These are phyloP conservation scores for Astropecten irregularis DNA, from an alignment of 53 echinoderm and acorn worm genomes.

Conservation along the genomic window DNA sequence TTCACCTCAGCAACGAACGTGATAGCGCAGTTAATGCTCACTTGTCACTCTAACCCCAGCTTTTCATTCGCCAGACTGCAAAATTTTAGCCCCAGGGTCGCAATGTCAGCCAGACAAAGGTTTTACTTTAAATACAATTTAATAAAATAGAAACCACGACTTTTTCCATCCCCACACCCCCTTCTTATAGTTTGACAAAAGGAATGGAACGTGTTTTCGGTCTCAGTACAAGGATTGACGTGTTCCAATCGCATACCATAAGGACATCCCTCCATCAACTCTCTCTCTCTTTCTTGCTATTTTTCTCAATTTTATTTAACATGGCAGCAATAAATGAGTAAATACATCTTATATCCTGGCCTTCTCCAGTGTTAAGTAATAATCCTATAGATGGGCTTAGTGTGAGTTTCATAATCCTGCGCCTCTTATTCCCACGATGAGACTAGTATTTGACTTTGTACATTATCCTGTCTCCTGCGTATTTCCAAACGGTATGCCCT, in stretches of 20 bases:
- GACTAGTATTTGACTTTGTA: too few species aligned
- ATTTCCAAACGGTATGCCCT: too few species aligned
- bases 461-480: too few species aligned
- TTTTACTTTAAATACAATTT: conserved; percentile 17
- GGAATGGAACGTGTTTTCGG: conserved; percentile 15
- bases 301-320: neutral
- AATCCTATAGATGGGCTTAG: too few species aligned
- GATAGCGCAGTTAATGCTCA: conserved; percentile 1
- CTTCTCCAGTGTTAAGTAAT: too few species aligned
- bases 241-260: neutral
- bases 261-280: conserved; percentile 10
- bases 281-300: neutral
- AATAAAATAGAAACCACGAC: neutral
- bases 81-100: conserved; percentile 15
- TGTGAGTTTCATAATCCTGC: too few species aligned
- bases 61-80: neutral
- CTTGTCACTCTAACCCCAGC: conserved; percentile 30
- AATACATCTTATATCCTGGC: neutral
- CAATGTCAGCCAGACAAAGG: conserved; percentile 23
- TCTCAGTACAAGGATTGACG: neutral
- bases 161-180: conserved; percentile 5
- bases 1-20: neutral
- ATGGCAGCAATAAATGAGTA: conserved; percentile 22
- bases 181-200: conserved; percentile 19
- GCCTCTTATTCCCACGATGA: too few species aligned